phyloP scores from a whole-genome alignment of 2,797 vertebrate genomes.

The Acanthopagrus latus region DNA sequence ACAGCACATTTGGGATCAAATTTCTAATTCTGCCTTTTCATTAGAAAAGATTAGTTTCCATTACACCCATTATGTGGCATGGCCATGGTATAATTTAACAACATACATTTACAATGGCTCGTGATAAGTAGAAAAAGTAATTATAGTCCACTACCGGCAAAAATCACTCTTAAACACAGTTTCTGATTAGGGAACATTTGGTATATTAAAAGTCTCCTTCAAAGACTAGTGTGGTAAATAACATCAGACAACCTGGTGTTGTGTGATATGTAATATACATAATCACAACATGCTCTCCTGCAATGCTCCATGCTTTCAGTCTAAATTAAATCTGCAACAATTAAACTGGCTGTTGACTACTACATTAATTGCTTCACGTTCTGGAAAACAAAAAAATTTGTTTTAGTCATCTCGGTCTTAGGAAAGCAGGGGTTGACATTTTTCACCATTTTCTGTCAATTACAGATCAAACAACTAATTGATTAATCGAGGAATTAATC shows the following conservation, averaged over 20 bases:
- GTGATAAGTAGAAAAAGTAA: conserved; percentile 68
- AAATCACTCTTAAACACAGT: conserved; percentile 30
- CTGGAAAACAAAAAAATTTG: too few species aligned
- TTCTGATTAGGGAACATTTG: conserved; percentile 10
- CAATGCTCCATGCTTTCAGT: neutral
- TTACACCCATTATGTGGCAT: conserved; percentile 69
- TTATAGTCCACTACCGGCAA: conserved; percentile 47
- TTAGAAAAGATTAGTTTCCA: conserved; percentile 79
- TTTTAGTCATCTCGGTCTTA: too few species aligned
- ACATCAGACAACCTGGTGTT: conserved; percentile 51
- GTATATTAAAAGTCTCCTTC: conserved; percentile 7
- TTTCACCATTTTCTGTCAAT: too few species aligned
- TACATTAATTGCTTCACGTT: too few species aligned
- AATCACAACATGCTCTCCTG: conserved; percentile 27
- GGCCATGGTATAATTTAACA: conserved; percentile 75
- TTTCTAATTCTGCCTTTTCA: conserved; percentile 78
- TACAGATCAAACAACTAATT: too few species aligned
- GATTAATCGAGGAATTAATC: too few species aligned
- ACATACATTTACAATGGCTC: conserved; percentile 61
- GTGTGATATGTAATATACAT: conserved; percentile 54
- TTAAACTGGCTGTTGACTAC: too few species aligned
- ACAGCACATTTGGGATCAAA: conserved; percentile 69
- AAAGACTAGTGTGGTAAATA: conserved; percentile 27
- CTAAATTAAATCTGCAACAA: too few species aligned
- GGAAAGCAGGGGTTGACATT: too few species aligned